Percentiles rank a stretch among this genome's conserved stretches.
Evolutionary conservation across 2,888 invertebrate genomes (phyloP).

Genomic region (Acleris holmiana): DNA sequence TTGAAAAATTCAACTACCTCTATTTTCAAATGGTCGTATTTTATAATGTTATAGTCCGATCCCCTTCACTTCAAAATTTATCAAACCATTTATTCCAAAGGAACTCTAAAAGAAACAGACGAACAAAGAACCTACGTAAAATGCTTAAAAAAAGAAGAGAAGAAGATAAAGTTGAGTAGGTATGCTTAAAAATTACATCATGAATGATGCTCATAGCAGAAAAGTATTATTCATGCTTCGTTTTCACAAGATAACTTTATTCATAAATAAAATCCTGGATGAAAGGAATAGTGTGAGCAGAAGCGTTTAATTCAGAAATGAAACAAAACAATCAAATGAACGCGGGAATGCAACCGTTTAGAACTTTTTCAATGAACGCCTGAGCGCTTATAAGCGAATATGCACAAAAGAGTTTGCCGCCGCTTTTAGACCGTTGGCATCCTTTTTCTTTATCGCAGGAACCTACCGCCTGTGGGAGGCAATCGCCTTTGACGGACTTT

Average conservation of each 20-base stretch:
- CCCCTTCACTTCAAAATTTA: no score
- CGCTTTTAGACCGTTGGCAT: slow-evolving; percentile 49
- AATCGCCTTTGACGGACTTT: slow-evolving; percentile 9
- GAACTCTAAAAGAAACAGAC: no score
- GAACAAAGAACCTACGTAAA: no score
- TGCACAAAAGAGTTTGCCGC: slow-evolving; percentile 47
- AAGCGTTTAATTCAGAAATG: not conserved
- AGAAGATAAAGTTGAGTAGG: no score
- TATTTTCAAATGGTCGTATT: not conserved
- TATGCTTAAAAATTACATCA: no score
- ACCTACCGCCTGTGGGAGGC: slow-evolving; percentile 2
- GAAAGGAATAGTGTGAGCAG: not conserved
- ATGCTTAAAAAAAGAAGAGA: no score
- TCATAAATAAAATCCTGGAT: no score
- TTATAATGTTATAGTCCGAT: no score
- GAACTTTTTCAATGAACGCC: slow-evolving; percentile 7
- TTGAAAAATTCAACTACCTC: not conserved
- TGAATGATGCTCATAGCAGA: no score
- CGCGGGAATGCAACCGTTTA: not conserved
- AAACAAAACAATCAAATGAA: slow-evolving; percentile 1
- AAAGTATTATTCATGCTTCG: no score
- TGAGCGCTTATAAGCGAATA: slow-evolving; percentile 41
- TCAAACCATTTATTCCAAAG: no score
- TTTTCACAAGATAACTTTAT: no score
- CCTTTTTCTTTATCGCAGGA: slow-evolving; percentile 46